Evolutionary conservation across 2,888 invertebrate genomes (phyloP), one percentile per base, ranked within the genome.

Genomic region (Gonocerus acuteangulatus): DNA sequence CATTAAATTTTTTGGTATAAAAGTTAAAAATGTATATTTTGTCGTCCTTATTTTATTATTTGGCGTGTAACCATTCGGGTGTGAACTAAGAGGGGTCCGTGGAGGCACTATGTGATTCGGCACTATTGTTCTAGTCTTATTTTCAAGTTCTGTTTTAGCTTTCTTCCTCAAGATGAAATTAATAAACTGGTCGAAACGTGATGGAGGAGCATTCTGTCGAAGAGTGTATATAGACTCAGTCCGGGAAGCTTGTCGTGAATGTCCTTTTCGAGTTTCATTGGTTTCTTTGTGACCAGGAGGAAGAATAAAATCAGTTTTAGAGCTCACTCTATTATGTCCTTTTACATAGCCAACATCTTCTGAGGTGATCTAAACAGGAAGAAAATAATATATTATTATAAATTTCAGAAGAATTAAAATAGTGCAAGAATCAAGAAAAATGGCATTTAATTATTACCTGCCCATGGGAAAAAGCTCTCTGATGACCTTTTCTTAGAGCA

Each of bases 1-100:
- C 75, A 95, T 83, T 65, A 97, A 79, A 77, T 96, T 96, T 76
- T 95, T 89, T 62, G 96, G 95, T 72, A 97, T 77, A 77, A 97
- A 97, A 69, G 92, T 94, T 68, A 95, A 78, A 63, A 92, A 72
- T 21, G 94, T 94, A 75, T 97, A 97, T 77, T 96, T 95, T 58
- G 94, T 94, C 74, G 95, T 95, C 74, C 91, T 83, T 72, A 95
- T 87, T 76, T 87, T 73, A 74, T 95, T 95, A 72, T 86, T 82
- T 69, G 87, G 83, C 69, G 87, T 83, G 72, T 86, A 84, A n/a
- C 87, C 87, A 72, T 91, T 92, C 1, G 92, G 90, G 73, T 91
- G 90, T 67, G 86, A 85, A 69, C 85, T 85, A 48, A 81, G 80
- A 9, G 89, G 86, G 4, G 87, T 87, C 74, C 87, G 86, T 21